phyloP scores from a whole-genome alignment of 2,113 vertebrate species.

The Vidua chalybeata region DNA sequence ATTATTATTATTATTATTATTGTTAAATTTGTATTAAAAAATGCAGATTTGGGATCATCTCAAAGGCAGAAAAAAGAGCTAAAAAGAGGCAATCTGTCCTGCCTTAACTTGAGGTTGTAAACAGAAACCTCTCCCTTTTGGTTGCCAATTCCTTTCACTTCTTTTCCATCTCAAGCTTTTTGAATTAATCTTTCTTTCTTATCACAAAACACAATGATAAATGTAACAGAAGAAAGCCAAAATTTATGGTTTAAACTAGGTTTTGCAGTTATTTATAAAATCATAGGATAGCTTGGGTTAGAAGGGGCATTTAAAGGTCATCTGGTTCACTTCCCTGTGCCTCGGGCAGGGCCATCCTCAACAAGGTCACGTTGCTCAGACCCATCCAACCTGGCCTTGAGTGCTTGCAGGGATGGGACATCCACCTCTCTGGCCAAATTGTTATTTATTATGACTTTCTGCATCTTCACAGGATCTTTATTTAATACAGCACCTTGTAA shows the following conservation, averaged over 20 bases:
- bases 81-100: neutral
- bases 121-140: neutral
- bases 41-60: neutral
- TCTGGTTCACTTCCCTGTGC: neutral
- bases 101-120: neutral
- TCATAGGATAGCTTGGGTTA: neutral
- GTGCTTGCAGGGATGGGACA: neutral
- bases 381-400: neutral
- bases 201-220: neutral
- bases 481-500: neutral
- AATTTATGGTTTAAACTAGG: neutral
- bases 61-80: neutral
- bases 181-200: neutral
- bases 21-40: neutral
- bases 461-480: neutral
- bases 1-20: no score
- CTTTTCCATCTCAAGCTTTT: neutral
- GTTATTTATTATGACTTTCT: neutral
- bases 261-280: neutral
- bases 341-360: neutral
- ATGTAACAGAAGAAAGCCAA: neutral
- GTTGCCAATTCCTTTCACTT: neutral
- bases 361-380: neutral
- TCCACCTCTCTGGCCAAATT: neutral
- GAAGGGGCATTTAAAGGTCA: neutral